Evolutionary conservation across 2,888 invertebrate genomes (phyloP).

Genomic region (Drosophila mettleri): DNA sequence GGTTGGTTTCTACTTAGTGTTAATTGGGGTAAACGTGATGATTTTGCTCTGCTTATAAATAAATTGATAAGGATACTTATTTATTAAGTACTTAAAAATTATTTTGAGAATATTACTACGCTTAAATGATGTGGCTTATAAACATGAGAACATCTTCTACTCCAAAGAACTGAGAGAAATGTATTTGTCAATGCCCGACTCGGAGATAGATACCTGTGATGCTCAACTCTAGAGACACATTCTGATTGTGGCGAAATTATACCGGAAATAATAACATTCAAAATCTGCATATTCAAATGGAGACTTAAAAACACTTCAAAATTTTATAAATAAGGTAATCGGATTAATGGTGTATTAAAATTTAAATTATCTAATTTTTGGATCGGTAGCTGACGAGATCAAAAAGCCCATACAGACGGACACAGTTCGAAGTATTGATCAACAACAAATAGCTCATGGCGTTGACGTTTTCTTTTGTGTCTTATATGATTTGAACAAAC

Average conservation of each 20-base stretch:
- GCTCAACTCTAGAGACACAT: not conserved
- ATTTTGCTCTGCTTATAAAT: conserved; percentile 33
- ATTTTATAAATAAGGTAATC: not conserved
- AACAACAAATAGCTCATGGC: not conserved
- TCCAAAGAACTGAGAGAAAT: not conserved
- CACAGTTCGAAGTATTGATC: not conserved
- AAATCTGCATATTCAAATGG: not conserved
- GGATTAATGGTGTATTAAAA: not conserved
- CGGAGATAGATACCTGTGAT: not conserved
- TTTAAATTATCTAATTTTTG: too few species aligned
- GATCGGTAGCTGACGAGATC: not conserved
- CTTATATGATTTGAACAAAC: not conserved
- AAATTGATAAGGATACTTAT: conserved; percentile 26
- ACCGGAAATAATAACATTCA: not conserved
- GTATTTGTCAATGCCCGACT: not conserved
- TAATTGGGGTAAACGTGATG: conserved; percentile 27
- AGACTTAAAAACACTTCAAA: not conserved
- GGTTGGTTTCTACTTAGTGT: conserved; percentile 22
- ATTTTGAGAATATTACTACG: conserved; percentile 28
- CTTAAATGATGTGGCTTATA: conserved; percentile 47
- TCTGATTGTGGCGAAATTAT: not conserved
- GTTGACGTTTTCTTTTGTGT: not conserved
- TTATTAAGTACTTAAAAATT: conserved; percentile 18
- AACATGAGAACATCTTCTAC: conserved; percentile 26
- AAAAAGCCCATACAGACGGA: not conserved